Conservation (phyloP, 2,797 vertebrate species). For the Hapalemur alaotrensis region DNA sequence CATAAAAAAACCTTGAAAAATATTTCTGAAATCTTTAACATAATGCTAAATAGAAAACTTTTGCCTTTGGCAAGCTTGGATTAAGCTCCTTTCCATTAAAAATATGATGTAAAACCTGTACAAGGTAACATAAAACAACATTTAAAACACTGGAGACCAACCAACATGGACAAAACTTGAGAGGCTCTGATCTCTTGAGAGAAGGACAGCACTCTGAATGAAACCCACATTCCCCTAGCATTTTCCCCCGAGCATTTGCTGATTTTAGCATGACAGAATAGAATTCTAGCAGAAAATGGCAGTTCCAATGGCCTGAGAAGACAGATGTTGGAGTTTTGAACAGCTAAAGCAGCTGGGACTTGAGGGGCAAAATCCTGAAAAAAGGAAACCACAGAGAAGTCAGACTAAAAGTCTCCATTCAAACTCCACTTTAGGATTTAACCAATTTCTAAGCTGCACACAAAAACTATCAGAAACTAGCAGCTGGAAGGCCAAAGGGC, state of each 20-base stretch:
- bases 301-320: not conserved
- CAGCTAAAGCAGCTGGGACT: not conserved
- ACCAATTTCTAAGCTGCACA: not conserved
- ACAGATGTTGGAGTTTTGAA: not conserved
- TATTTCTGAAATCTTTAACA: conserved; percentile 6
- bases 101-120: not conserved
- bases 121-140: not conserved
- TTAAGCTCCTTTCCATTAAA: not conserved
- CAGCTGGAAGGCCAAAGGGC: not conserved
- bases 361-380: not conserved
- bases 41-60: not conserved
- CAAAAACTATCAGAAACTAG: not conserved
- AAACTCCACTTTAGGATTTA: not conserved
- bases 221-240: not conserved
- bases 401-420: not conserved
- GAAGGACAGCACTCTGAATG: not conserved
- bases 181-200: not conserved
- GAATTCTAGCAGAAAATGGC: not conserved
- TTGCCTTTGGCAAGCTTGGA: not conserved
- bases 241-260: not conserved
- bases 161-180: not conserved
- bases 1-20: conserved; percentile 22
- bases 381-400: not conserved
- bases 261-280: not conserved
- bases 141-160: not conserved